Percentiles rank a stretch among this genome's conserved stretches.
phyloP scores from a whole-genome alignment of 92 coral and sea anemone genomes.

The Zoanthus solanderi region DNA sequence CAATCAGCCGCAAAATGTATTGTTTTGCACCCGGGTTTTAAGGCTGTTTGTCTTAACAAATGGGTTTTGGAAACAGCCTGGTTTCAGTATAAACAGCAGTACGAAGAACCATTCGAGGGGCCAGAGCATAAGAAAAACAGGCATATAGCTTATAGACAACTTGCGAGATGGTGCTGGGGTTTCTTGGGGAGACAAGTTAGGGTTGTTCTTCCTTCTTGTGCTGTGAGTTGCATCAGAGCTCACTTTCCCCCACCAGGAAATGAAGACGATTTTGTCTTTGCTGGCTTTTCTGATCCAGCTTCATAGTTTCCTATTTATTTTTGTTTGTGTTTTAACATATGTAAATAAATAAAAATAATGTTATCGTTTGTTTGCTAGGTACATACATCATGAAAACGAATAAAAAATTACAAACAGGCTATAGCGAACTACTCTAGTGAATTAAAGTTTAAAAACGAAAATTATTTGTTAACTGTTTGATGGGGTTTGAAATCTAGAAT shows the following conservation, averaged over 20 bases:
- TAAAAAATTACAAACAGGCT: neutral
- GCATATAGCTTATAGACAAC: too few relatives aligned
- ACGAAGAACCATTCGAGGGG: slow-evolving; percentile 59
- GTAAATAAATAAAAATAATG: neutral
- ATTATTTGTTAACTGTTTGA: neutral
- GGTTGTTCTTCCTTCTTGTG: slow-evolving; percentile 57
- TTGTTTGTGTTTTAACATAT: neutral
- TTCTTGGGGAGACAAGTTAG: slow-evolving; percentile 57
- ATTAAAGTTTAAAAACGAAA: neutral
- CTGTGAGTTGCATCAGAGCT: slow-evolving; percentile 69
- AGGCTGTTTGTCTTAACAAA: slow-evolving; percentile 8
- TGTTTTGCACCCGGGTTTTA: slow-evolving; percentile 67
- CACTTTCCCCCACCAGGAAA: slow-evolving; percentile 2
- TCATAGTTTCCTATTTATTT: slow-evolving; percentile 12
- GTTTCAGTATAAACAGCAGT: slow-evolving; percentile 67
- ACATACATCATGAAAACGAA: neutral
- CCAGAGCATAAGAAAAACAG: slow-evolving; percentile 43
- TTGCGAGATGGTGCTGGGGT: neutral
- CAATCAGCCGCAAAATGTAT: slow-evolving; percentile 49
- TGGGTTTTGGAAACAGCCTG: slow-evolving; percentile 66
- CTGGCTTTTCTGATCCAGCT: slow-evolving; percentile 61
- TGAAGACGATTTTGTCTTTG: slow-evolving; percentile 21
- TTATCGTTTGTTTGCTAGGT: neutral
- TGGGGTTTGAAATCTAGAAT: slow-evolving; percentile 31
- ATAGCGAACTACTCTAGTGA: neutral